A percentile compares a stretch with the other conserved stretches of the same genome.
Conservation (phyloP, 2,113 vertebrate species). For the Myodes glareolus region DNA sequence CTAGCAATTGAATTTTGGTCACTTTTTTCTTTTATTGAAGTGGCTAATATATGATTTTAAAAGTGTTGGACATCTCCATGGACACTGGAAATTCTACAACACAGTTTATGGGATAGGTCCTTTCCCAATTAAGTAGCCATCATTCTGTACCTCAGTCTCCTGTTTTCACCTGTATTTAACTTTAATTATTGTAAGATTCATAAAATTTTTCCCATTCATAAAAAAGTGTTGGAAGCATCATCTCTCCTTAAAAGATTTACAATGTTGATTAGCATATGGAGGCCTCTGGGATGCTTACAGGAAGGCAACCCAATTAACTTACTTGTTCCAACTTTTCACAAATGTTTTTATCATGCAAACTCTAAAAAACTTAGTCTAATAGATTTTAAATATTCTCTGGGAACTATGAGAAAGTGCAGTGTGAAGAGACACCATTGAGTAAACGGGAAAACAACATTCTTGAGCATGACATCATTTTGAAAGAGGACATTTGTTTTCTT, state of each 20-base stretch:
- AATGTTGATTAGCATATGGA: background rate
- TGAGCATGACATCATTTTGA: background rate
- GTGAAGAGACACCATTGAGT: background rate
- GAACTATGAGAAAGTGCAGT: background rate
- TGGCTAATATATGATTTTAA: slow-evolving; percentile 57
- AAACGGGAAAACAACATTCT: background rate
- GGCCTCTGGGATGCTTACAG: background rate
- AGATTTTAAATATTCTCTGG: background rate
- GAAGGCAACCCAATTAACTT: background rate
- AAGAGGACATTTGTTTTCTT: slow-evolving; percentile 6
- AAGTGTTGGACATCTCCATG: background rate
- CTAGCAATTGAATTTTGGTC: slow-evolving; percentile 58
- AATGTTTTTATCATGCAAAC: background rate
- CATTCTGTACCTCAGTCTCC: background rate
- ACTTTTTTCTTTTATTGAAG: slow-evolving; percentile 67
- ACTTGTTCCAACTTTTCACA: background rate
- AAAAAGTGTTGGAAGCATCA: background rate
- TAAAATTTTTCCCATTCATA: background rate
- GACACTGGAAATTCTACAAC: background rate
- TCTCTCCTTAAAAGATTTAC: background rate
- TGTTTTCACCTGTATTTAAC: background rate
- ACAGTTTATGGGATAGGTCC: background rate
- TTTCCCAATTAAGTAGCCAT: background rate
- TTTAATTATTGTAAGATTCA: background rate
- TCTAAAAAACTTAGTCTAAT: background rate